These are phyloP conservation scores for Smutsia temminckii DNA, from an alignment of 2,797 vertebrate species.

Conservation along the genomic window DNA sequence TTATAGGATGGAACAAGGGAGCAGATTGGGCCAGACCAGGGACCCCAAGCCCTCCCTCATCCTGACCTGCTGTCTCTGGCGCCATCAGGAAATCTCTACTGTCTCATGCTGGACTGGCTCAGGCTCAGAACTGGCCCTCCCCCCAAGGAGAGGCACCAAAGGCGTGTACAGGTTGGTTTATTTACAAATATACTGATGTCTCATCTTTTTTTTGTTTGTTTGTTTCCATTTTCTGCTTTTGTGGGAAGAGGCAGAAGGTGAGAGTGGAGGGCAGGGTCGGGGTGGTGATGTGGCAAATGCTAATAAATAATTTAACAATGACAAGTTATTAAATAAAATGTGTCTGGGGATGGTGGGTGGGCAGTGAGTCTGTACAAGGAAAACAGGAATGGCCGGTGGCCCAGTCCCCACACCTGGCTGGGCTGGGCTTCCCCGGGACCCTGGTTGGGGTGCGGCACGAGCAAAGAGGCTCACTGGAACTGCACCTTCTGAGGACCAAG, in stretches of 20 bases:
- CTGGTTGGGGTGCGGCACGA: not conserved
- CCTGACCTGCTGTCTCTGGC: not conserved
- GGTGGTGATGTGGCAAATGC: conserved; percentile 78
- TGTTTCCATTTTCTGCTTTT: conserved; percentile 75
- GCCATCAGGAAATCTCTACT: accelerated
- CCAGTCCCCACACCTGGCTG: not conserved
- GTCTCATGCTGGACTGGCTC: not conserved
- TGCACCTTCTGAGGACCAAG: not conserved
- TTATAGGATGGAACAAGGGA: not conserved
- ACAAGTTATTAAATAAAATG: conserved; percentile 89
- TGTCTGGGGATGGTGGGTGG: conserved; percentile 82
- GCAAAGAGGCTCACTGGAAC: not conserved
- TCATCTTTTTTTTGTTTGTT: conserved; percentile 74
- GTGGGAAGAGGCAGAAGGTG: conserved; percentile 77
- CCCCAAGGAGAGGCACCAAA: conserved; percentile 67
- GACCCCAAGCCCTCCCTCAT: not conserved
- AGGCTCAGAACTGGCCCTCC: not conserved
- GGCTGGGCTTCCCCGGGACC: not conserved
- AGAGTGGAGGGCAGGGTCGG: conserved; percentile 73
- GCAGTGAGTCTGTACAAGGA: conserved; percentile 86
- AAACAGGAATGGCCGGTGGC: conserved; percentile 68
- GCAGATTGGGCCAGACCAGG: not conserved
- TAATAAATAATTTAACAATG: conserved; percentile 91
- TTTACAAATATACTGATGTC: conserved; percentile 88
- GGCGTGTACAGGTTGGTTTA: conserved; percentile 87